Evolutionary conservation across 2,113 vertebrate species (phyloP), one percentile per base, ranked within the genome.

Genomic region (Diadophis punctatus): DNA sequence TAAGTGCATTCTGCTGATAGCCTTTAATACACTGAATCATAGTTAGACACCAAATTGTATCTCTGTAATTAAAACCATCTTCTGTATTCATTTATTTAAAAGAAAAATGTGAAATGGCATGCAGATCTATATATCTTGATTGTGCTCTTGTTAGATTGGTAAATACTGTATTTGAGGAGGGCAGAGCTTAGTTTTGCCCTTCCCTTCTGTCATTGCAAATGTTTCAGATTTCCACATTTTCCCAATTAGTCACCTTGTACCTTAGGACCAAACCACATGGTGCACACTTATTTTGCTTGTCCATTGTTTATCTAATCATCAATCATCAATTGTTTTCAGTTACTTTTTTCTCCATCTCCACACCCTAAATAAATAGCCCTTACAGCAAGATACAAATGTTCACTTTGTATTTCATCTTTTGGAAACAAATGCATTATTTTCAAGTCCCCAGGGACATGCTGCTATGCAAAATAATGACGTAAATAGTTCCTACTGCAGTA

Each of bases 51-150:
- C 34, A 63, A 93, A 56, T 88, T 90, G 58, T 92, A 93, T 96
- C 92, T 96, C 94, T 89, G 18, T 95, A 92, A 95, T 97, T 96
- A 96, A 95, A 93, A 91, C 27, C 85, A 58, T 92, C 94, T 95
- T 92, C 14, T 91, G 88, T 93, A 85, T 94, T 93, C 84, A 80
- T 90, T 43, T 94, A 88, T 85, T 91, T 96, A 92, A 94, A 95
- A 90, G 74, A 34, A 95, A 80, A 93, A 90, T 53, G 49, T 88
- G 7, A 88, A 51, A 27, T 52, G n/a, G 30, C 20, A 88, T 27
- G 51, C 7, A 53, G 93, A 91, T 91, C 90, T 96, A 95, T 94
- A 58, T 49, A 91, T 94, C 22, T 93, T 94, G 93, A 91, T 96
- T n/a, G 51, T 87, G 48, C 8, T 53, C 30, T 80, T 80, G 74